These are phyloP conservation scores for Crotalus tigris DNA, from an alignment of 2,113 vertebrate species.

Conservation along the genomic window DNA sequence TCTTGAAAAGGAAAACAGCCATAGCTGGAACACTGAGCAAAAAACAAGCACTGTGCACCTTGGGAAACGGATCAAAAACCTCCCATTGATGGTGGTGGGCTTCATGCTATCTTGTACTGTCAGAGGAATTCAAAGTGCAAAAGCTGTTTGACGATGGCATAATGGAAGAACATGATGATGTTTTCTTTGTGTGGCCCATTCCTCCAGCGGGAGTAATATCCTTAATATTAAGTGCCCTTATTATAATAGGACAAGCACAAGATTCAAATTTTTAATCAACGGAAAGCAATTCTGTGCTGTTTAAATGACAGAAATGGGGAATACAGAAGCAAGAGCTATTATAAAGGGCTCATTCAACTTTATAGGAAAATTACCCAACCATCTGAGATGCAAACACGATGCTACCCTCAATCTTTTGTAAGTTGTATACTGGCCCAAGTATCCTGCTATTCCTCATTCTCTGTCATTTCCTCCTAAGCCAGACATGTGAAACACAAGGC, in stretches of 20 bases:
- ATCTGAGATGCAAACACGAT: neutral
- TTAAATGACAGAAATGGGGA: neutral
- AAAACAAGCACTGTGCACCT: neutral
- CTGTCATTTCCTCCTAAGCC: neutral
- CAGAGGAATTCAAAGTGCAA: conserved; percentile 25
- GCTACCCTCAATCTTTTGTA: neutral
- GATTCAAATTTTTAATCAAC: neutral
- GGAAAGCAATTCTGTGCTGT: neutral
- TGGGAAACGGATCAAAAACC: neutral
- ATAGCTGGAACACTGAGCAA: neutral
- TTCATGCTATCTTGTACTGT: conserved; percentile 12
- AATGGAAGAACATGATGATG: conserved; percentile 9
- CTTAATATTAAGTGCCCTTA: conserved; percentile 13
- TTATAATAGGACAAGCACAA: neutral
- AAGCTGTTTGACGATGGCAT: neutral
- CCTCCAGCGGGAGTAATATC: neutral
- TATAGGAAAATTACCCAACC: neutral
- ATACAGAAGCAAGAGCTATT: neutral
- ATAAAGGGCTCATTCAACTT: neutral
- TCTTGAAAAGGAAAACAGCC: conserved; percentile 32
- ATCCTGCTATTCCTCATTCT: neutral
- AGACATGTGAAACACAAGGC: too few relatives aligned
- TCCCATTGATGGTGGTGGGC: neutral
- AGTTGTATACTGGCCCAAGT: neutral
- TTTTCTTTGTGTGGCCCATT: neutral